phyloP scores from a whole-genome alignment of 2,888 invertebrate species.

The Scaptomyza cyrtandrae region DNA sequence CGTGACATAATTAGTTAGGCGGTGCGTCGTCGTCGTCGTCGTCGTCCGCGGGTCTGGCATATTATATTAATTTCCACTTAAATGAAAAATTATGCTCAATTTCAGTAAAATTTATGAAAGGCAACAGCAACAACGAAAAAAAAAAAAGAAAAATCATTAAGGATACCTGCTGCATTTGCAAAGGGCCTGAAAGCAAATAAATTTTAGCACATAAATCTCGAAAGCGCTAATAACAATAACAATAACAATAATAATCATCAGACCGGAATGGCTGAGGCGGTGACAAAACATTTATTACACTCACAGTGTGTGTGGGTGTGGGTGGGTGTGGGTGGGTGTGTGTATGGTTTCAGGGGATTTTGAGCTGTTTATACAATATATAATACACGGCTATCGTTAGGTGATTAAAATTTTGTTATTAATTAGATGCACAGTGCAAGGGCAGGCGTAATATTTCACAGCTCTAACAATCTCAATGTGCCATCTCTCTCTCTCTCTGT shows the following conservation, averaged over 20 bases:
- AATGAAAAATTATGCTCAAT: conserved; percentile 80
- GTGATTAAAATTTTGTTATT: conserved; percentile 75
- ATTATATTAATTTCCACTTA: conserved; percentile 80
- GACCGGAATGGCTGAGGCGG: conserved; percentile 42
- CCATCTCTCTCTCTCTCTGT: neutral
- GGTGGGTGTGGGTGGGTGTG: neutral
- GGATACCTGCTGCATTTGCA: conserved; percentile 7
- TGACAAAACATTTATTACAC: conserved; percentile 53
- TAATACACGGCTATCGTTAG: conserved; percentile 59
- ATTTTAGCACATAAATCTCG: conserved; percentile 69
- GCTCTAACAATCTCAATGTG: conserved; percentile 8
- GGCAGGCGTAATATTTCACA: conserved; percentile 45
- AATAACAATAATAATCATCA: conserved; percentile 78
- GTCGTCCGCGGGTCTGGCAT: conserved; percentile 32
- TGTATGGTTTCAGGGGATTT: neutral
- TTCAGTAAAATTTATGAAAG: conserved; percentile 66
- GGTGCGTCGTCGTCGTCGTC: conserved; percentile 25
- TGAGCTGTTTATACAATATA: neutral
- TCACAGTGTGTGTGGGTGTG: neutral
- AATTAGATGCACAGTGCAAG: conserved; percentile 57
- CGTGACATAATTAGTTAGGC: conserved; percentile 75
- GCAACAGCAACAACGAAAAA: conserved; percentile 15
- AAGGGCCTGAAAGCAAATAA: conserved; percentile 50
- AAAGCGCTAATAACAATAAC: conserved; percentile 75
- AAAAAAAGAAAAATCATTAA: neutral